A percentile compares a stretch with the other conserved stretches of the same genome.
Conservation (phyloP, 2,797 vertebrate species). For the Chiloscyllium punctatum region DNA sequence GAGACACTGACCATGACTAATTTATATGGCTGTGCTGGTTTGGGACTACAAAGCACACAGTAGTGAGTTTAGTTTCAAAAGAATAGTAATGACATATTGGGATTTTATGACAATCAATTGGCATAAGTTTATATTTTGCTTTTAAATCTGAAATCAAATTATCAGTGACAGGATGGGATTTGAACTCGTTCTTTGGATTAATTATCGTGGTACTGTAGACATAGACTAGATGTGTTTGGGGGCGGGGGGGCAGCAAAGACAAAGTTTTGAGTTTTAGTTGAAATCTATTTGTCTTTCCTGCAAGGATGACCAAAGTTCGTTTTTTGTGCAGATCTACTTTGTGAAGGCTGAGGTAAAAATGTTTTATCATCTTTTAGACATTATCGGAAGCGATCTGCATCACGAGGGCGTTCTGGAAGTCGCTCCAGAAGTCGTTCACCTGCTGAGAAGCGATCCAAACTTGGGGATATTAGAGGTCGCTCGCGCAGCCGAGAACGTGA, state of each 20-base stretch:
- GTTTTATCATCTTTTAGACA: conserved; percentile 61
- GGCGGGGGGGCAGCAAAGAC: neutral
- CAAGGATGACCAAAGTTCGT: neutral
- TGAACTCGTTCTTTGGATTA: neutral
- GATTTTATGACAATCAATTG: neutral
- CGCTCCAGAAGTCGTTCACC: conserved; percentile 89
- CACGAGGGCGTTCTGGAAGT: conserved; percentile 78
- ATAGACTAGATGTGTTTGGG: neutral
- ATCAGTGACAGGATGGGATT: neutral
- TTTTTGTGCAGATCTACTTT: neutral
- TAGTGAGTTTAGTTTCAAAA: neutral
- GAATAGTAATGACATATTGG: neutral
- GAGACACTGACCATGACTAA: neutral
- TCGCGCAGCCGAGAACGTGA: conserved; percentile 75
- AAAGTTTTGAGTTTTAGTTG: neutral
- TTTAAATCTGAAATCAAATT: neutral
- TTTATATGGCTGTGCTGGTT: neutral
- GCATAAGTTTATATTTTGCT: neutral
- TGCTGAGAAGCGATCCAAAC: conserved; percentile 83
- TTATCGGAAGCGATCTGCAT: conserved; percentile 86
- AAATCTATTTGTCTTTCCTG: neutral
- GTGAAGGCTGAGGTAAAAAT: neutral
- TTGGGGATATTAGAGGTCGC: conserved; percentile 68
- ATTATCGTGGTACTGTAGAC: too few species aligned
- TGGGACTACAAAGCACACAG: neutral